Conservation (phyloP, 2,113 vertebrate genomes). For the Phylloscopus trochiloides region DNA sequence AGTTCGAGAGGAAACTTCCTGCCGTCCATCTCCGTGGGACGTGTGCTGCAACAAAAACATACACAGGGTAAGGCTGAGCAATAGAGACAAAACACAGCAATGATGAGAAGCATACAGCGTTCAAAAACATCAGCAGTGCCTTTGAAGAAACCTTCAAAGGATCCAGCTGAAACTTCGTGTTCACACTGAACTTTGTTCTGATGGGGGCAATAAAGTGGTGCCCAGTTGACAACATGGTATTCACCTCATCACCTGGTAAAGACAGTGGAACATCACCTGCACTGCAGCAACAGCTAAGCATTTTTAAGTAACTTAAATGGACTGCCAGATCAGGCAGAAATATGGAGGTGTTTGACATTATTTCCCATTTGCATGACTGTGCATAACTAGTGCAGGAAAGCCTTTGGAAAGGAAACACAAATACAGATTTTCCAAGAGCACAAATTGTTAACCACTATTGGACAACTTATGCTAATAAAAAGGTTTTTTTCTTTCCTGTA, state of each 20-base stretch:
- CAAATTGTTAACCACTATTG: neutral
- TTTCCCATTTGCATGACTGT: neutral
- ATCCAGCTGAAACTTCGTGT: neutral
- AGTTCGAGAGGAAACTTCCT: slow-evolving; percentile 84
- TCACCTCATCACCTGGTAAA: neutral
- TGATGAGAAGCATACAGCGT: neutral
- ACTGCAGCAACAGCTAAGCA: neutral
- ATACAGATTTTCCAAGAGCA: neutral
- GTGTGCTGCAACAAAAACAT: slow-evolving; percentile 81
- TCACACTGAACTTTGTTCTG: neutral
- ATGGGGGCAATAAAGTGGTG: neutral
- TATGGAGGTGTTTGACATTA: neutral
- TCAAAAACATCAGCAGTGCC: neutral
- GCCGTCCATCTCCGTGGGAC: slow-evolving; percentile 88
- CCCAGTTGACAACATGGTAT: neutral
- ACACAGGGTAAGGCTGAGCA: neutral
- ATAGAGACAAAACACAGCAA: neutral
- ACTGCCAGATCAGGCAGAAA: neutral
- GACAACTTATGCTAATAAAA: neutral
- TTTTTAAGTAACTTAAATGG: neutral
- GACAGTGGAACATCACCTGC: neutral
- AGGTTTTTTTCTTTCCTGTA: neutral
- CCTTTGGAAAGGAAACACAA: neutral
- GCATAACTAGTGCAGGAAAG: neutral
- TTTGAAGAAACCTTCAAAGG: neutral